Evolutionary conservation across 2,113 vertebrate species (phyloP), one percentile per base, ranked within the genome.

Genomic region (Misgurnus anguillicaudatus): DNA sequence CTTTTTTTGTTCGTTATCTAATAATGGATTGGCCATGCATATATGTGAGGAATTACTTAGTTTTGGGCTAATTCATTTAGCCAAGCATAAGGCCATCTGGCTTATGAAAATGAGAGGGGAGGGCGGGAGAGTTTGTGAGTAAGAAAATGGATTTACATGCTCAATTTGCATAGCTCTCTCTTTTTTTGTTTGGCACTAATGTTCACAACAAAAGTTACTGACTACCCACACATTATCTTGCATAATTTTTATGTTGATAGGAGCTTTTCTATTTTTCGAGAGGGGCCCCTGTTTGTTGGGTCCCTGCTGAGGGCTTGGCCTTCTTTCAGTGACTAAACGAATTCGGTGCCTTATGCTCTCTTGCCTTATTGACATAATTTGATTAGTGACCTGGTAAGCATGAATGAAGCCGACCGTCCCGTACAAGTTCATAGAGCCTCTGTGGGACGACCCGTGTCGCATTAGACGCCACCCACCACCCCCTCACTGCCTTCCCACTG

Each of bases 321-420:
- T 45, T 72, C 67, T 84, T 83, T 89, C 88, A 90, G 89, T 88
- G 64, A 82, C 86, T 86, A 88, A 90, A 90, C 86, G 80, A 90
- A 91, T 90, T 89, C 88, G 82, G 88, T 91, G 85, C 87, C 83
- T 85, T 74, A 84, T 82, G 81, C 81, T 84, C 83, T 87, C 71
- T 74, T 75, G 83, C 64, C 84, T 86, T 87, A 89, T 93, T 88
- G 87, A 82, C 80, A 85, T 93, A 89, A 93, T 93, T 91, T 89
- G 89, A 91, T 93, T 92, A 89, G 89, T 92, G 91, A 92, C 90
- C 90, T 90, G 84, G 87, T 89, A 87, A 87, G 89, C 77, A 80
- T 89, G 88, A 87, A 86, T 89, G 88, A 80, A 83, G 73, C 73
- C 83, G 88, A 86, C 84, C 88, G 88, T 87, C 89, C 88, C 85